Evolutionary conservation across 1,140 invertebrate species (phyloP), one percentile per base, ranked within the genome.

Genomic region (Drosophila pandora): DNA sequence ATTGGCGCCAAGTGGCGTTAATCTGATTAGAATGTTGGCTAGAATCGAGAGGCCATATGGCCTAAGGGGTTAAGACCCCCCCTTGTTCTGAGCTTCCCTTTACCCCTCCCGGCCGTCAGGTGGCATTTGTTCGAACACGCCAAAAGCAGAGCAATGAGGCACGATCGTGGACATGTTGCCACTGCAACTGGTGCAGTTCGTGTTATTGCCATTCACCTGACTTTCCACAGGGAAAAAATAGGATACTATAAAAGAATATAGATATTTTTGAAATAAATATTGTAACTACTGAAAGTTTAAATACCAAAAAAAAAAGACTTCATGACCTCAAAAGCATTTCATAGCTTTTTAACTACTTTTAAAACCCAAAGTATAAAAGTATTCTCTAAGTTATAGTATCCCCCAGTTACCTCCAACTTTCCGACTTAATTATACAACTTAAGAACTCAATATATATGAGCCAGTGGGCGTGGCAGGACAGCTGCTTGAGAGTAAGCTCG

Each of bases 161-260:
- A 80, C 55, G 65, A 83, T 76, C 72, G 62, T 45, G 65, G 63
- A 59, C 71, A 47, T 65, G 54, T 25, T 28, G 73, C 22, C 34
- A 52, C 23, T 61, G 52, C 45, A 37, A 13, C 56, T 45, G 54
- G 53, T 50, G 58, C 58, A 78, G 73, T 87, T 87, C 83, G 84
- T 88, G 83, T 88, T 76, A 76, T 76, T 76, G 79, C 80, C 83
- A 67, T 88, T 88, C 83, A 88, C 83, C 83, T 89, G 83, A 79
- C 3, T 4, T 47, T 54, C 28, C 49, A 67, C 43, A 22, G 41
- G 13, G 5, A 47, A 23, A 47, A 47, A 47, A 32, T 12, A 1
- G 3, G 2, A 4, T 37, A 37, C 32, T 32, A 1, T 32, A 1
- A 28, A 0, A 28, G 25, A 28, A 1, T 28, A 28, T 0, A 6